phyloP scores from a whole-genome alignment of 1,140 invertebrate species.

The Nasonia giraulti region DNA sequence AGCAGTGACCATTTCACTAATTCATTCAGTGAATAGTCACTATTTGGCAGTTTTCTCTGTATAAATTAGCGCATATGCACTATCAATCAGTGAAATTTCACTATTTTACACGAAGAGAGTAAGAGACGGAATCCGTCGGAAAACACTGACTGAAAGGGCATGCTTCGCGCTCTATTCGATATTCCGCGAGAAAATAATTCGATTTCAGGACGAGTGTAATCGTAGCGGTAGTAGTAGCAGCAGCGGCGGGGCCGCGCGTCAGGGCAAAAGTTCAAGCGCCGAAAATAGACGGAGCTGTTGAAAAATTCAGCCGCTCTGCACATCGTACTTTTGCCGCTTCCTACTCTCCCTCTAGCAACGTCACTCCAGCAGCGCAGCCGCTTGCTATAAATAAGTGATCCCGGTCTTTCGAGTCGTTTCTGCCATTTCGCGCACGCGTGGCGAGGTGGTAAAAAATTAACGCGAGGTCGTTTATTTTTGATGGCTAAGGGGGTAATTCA shows the following conservation, averaged over 20 bases:
- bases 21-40: too few species aligned
- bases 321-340: background rate
- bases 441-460: background rate
- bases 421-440: background rate
- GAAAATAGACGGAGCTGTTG: slow-evolving; percentile 59
- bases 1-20: too few species aligned
- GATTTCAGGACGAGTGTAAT: slow-evolving; percentile 43
- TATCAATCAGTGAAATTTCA: too few species aligned
- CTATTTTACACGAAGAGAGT: background rate
- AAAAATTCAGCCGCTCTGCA: slow-evolving; percentile 56
- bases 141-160: background rate
- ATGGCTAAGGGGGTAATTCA: slow-evolving; percentile 3
- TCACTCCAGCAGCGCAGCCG: background rate
- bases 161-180: slow-evolving; percentile 54
- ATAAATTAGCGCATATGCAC: too few species aligned
- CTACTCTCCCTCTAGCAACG: background rate
- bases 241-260: slow-evolving; percentile 51
- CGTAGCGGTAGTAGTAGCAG: background rate
- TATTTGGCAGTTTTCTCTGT: too few species aligned
- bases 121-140: background rate
- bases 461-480: slow-evolving; percentile 5
- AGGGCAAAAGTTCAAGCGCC: slow-evolving; percentile 61
- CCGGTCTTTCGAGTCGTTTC: slow-evolving; percentile 14
- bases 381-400: slow-evolving; percentile 35
- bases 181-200: slow-evolving; percentile 57